Base-by-base conservation (phyloP, 2,113 vertebrate genomes). In the Gobio gobio region DNA sequence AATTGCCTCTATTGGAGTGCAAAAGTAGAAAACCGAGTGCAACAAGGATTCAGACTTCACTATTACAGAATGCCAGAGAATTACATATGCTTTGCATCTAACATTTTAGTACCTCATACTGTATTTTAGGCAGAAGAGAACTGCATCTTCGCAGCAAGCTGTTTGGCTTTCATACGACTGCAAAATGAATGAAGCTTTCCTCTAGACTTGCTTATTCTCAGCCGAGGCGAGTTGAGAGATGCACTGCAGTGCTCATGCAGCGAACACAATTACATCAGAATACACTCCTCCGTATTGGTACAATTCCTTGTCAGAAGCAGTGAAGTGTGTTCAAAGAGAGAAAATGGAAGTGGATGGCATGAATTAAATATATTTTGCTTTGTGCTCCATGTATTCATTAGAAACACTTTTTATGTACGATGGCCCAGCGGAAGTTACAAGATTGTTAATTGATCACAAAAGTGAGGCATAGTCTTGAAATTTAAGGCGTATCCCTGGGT, bases 261-360 rank as follows among this genome's bases (percentile, higher is more conserved):
- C 36, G 77, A 91, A 90, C 45, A 85, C 87, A 89, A 85, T 89
- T 83, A 84, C 83, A 83, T 91, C 90, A 87, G 85, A 87, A 75
- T 12, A 51, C 85, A 87, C 84, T 64, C 63, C 87, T 83, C 87
- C 16, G 8, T 80, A 77, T 83, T 59, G 75, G 33, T 70, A 89
- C 89, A 83, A 85, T 84, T 90, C 90, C 91, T 90, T 92, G 90
- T 92, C 90, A 88, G 87, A 88, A 70, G 90, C 91, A 93, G 88
- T 91, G 91, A 93, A 90, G 92, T 93, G 93, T 92, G 89, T 88
- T 88, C 89, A 93, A 93, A 90, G 91, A 93, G 92, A 92, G 91
- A 81, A 86, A 90, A 89, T 82, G 88, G 86, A 91, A 47, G 90
- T 89, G 88, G 92, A 90, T 90, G 89, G 88, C 92, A 92, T 94